Conservation (phyloP, 2,113 vertebrate species). For the Xyliphius kryptos region DNA sequence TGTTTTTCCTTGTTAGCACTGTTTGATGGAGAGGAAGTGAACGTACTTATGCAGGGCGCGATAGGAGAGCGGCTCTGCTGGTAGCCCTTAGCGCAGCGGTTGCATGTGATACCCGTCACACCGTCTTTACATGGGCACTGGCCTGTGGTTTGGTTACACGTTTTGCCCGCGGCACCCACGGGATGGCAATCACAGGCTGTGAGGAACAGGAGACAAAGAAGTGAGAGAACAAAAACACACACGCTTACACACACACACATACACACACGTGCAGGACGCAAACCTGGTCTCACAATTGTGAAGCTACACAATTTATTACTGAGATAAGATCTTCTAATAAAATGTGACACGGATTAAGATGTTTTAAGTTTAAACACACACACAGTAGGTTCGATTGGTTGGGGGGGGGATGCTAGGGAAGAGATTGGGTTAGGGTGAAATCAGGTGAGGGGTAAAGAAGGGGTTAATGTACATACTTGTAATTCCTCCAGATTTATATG, state of each 20-base stretch:
- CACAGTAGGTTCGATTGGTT: conserved; percentile 8
- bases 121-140: conserved; percentile 99
- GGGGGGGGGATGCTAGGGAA: too few species aligned
- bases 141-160: conserved; percentile 98
- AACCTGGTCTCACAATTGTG: too few species aligned
- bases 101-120: conserved; percentile 96
- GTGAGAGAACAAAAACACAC: conserved; percentile 61
- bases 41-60: conserved; percentile 98
- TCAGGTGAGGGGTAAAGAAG: too few species aligned
- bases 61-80: conserved; percentile 98
- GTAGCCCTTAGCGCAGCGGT: conserved; percentile 97
- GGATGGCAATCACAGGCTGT: conserved; percentile 98
- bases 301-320: too few species aligned
- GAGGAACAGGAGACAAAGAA: conserved; percentile 58
- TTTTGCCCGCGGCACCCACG: conserved; percentile 96
- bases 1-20: too few species aligned
- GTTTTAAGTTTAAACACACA: not conserved
- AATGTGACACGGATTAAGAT: not conserved
- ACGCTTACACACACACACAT: conserved; percentile 44
- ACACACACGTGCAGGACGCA: conserved; percentile 38
- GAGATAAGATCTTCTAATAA: too few species aligned
- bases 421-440: too few species aligned
- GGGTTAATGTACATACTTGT: too few species aligned
- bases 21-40: conserved; percentile 35
- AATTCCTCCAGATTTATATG: too few species aligned